phyloP scores from a whole-genome alignment of 2,113 vertebrate genomes.

The Melanostigma gelatinosum region DNA sequence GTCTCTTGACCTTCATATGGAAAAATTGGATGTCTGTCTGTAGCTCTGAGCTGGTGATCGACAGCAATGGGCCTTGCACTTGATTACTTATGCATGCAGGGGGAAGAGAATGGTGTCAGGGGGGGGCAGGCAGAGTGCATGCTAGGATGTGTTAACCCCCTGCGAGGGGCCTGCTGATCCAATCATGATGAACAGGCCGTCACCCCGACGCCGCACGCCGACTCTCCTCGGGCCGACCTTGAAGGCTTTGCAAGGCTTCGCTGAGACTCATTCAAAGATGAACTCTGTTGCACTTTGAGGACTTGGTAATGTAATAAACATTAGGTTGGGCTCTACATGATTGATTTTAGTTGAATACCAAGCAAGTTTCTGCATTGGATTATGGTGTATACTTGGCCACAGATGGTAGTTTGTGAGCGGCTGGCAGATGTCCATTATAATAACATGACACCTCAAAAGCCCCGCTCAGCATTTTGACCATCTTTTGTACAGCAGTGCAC shows the following conservation, averaged over 20 bases:
- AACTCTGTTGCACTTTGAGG: constrained; percentile 23
- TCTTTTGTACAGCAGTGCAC: not conserved
- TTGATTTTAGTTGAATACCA: constrained; percentile 35
- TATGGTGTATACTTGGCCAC: not conserved
- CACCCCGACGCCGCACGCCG: constrained; percentile 2
- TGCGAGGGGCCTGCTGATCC: constrained; percentile 67
- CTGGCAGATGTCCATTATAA: constrained; percentile 34
- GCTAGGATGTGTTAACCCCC: constrained; percentile 72
- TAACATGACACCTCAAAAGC: constrained; percentile 1
- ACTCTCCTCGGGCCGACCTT: constrained; percentile 66
- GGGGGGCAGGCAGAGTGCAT: constrained; percentile 66
- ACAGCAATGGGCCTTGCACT: constrained; percentile 64
- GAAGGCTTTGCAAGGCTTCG: constrained; percentile 15
- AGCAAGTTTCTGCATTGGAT: constrained; percentile 35
- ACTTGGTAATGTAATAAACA: constrained; percentile 33
- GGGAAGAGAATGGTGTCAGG: constrained; percentile 61
- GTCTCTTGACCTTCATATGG: constrained; percentile 60
- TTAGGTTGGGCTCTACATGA: constrained; percentile 5
- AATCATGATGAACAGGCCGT: constrained; percentile 65
- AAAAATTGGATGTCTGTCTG: constrained; percentile 60
- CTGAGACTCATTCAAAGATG: constrained; percentile 32
- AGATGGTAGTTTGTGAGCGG: constrained; percentile 4
- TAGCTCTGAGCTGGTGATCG: constrained; percentile 53
- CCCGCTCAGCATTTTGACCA: constrained; percentile 6
- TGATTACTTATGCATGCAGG: constrained; percentile 75